Base-by-base conservation (phyloP, 2,888 invertebrate genomes). In the Alitta virens region DNA sequence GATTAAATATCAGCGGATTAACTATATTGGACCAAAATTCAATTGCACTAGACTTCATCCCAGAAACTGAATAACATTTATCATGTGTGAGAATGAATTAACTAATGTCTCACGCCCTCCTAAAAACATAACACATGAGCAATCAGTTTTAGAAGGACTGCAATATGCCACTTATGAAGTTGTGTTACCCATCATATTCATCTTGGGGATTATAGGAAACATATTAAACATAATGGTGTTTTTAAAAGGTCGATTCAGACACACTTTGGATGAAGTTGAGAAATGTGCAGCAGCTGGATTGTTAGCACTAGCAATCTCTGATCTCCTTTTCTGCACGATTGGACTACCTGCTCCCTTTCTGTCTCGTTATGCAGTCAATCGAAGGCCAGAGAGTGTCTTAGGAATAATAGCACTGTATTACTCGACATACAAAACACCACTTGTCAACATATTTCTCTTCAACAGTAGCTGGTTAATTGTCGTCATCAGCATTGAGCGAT, bases 391-490 rank as follows among this genome's bases (percentile, higher is more conserved):
- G 2, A 14, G 38, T 18, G 21, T 51, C 5, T 16, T 21, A 38
- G 38, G 24, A 38, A 52, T 50, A 7, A 7, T 59, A 5, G 52
- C 59, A 5, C 40, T 59, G 51, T 59, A 59, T 25, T 59, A 52
- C 24, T 38, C 49, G 9, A 33, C 59, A 1, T 59, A 51, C 52
- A 59, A 59, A 25, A 23, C 59, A 1, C 52, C 59, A 1, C 16
- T 59, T 2, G 38, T 59, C 14, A 59, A 59, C 52, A 50, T 59
- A 18, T 59, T 59, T n/a, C 33, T 49, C 23, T 59, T 59, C 52
- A 49, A 38, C 38, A 59, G 59, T 51, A 59, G 50, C 9, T 59
- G 59, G 59, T 33, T 59, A 14, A 49, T 59, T n/a, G 59, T 59
- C 2, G 59, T 49, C 1, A 33, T 59, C n/a, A 49, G 49, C 16